These are phyloP conservation scores for Leptoteleia sp. DNA, from an alignment of 1,140 invertebrate species.

Conservation along the genomic window DNA sequence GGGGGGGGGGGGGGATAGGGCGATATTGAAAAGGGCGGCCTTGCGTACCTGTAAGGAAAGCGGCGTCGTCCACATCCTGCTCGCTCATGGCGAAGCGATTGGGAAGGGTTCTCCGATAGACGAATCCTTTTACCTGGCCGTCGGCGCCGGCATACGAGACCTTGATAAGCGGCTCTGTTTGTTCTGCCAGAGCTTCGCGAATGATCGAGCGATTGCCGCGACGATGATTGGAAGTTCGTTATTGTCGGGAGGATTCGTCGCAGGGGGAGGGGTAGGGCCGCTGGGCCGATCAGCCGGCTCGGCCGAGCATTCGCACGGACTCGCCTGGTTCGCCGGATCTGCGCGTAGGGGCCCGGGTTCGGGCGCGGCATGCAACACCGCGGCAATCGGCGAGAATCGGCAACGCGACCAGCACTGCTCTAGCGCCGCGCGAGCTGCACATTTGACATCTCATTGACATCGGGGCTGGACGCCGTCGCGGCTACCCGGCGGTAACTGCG, in stretches of 20 bases:
- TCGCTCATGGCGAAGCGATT: constrained; percentile 86
- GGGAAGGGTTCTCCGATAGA: constrained; percentile 77
- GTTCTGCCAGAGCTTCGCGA: constrained; percentile 43
- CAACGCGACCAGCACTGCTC: constrained; percentile 9
- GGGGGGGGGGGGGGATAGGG: too few relatives aligned
- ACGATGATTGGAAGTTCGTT: too few relatives aligned
- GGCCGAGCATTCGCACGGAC: not conserved
- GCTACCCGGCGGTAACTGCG: constrained; percentile 50
- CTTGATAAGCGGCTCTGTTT: constrained; percentile 69
- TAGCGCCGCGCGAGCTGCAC: not conserved
- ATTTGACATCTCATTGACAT: constrained; percentile 51
- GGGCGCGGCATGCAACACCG: not conserved
- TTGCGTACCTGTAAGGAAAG: constrained; percentile 91
- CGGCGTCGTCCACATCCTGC: constrained; percentile 95
- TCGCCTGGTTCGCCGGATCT: not conserved
- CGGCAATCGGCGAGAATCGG: not conserved
- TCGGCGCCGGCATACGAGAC: constrained; percentile 81
- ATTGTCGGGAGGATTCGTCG: not conserved
- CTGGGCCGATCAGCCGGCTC: not conserved
- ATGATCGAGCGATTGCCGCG: not conserved
- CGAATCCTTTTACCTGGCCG: constrained; percentile 81
- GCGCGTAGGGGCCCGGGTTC: not conserved
- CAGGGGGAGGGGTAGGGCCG: not conserved
- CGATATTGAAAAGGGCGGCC: too few relatives aligned
- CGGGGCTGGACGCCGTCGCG: constrained; percentile 34